phyloP scores from a whole-genome alignment of 2,797 vertebrate species.

The Sebastolobus alascanus region DNA sequence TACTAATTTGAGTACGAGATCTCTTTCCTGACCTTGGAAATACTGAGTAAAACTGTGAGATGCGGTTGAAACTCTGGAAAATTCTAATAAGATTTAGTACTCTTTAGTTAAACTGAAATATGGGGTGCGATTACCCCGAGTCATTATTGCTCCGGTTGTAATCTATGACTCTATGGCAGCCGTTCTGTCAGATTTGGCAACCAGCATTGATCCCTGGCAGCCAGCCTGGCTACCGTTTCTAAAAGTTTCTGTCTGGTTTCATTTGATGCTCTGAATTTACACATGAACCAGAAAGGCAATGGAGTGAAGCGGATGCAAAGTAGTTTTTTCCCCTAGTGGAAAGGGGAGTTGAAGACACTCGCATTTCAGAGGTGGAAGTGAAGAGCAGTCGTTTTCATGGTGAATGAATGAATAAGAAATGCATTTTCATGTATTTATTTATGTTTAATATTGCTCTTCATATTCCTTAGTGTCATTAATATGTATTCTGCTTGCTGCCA shows the following conservation, averaged over 20 bases:
- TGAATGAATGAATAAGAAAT: background rate
- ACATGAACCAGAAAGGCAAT: slow-evolving; percentile 35
- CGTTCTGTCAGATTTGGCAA: slow-evolving; percentile 37
- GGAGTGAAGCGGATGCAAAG: slow-evolving; percentile 12
- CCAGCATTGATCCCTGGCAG: slow-evolving; percentile 34
- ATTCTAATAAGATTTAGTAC: background rate
- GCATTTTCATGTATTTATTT: background rate
- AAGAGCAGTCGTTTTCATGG: background rate
- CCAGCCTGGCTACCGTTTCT: slow-evolving; percentile 29
- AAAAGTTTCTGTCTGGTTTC: slow-evolving; percentile 39
- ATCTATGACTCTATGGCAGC: slow-evolving; percentile 33
- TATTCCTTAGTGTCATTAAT: background rate
- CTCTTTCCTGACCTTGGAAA: background rate
- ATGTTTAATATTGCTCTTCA: background rate
- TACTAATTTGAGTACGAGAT: background rate
- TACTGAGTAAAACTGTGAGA: background rate
- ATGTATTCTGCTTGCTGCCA: background rate
- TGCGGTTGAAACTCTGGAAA: background rate
- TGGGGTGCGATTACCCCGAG: background rate
- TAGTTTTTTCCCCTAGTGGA: slow-evolving; percentile 2
- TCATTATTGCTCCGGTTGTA: slow-evolving; percentile 11
- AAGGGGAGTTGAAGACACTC: background rate
- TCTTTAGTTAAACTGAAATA: background rate
- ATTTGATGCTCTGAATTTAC: slow-evolving; percentile 30
- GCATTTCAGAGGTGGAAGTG: background rate